Percentiles rank a stretch among this genome's conserved stretches.
Evolutionary conservation across 2,797 vertebrate genomes (phyloP).

Genomic region (Hafferia zeledoni): DNA sequence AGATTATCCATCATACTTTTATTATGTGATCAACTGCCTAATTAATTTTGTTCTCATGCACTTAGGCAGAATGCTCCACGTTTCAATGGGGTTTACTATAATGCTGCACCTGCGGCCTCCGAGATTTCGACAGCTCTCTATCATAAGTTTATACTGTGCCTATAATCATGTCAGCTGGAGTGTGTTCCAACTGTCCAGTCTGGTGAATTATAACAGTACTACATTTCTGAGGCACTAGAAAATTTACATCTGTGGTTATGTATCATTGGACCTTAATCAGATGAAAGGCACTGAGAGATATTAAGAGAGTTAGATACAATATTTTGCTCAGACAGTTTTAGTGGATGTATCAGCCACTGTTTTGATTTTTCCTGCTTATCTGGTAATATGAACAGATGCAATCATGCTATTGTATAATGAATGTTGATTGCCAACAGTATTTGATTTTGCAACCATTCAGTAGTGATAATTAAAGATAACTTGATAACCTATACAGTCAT

Average conservation of each 20-base stretch:
- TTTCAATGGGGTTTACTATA: slow-evolving; percentile 78
- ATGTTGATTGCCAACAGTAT: slow-evolving; percentile 80
- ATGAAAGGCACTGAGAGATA: slow-evolving; percentile 79
- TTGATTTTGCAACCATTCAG: slow-evolving; percentile 78
- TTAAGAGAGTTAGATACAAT: slow-evolving; percentile 79
- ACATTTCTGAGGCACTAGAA: slow-evolving; percentile 77
- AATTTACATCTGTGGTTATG: slow-evolving; percentile 79
- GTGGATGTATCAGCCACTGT: slow-evolving; percentile 76
- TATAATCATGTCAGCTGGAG: slow-evolving; percentile 77
- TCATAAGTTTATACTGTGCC: slow-evolving; percentile 72
- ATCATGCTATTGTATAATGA: slow-evolving; percentile 81
- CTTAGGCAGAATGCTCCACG: slow-evolving; percentile 75
- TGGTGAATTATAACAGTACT: slow-evolving; percentile 73
- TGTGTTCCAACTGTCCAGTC: slow-evolving; percentile 69
- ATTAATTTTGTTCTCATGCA: slow-evolving; percentile 80
- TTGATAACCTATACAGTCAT: slow-evolving; percentile 72
- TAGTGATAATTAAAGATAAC: slow-evolving; percentile 82
- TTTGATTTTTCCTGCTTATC: slow-evolving; percentile 81
- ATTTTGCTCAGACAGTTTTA: slow-evolving; percentile 80
- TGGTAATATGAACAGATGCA: slow-evolving; percentile 82
- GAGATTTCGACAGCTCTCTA: slow-evolving; percentile 74
- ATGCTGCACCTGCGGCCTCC: slow-evolving; percentile 82
- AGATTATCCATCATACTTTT: slow-evolving; percentile 78
- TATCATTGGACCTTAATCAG: slow-evolving; percentile 82
- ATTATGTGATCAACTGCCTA: slow-evolving; percentile 82